Evolutionary conservation across 2,888 invertebrate species (phyloP).

Genomic region (Carterocephalus palaemon): DNA sequence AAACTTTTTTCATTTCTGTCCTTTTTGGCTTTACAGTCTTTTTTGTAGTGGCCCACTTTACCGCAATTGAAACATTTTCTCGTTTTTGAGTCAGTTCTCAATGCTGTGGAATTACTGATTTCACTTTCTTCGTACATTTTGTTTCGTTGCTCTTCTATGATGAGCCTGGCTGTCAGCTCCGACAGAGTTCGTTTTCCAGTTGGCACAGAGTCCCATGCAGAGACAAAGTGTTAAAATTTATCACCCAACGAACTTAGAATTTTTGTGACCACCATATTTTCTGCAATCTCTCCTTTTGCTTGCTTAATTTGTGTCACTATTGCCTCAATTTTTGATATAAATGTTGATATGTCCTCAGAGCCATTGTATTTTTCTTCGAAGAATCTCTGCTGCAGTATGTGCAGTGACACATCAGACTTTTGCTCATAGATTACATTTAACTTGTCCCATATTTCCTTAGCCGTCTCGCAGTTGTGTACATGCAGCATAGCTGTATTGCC

Average conservation of each 20-base stretch:
- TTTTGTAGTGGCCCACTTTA: constrained; percentile 21
- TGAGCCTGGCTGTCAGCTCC: constrained; percentile 7
- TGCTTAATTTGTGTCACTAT: neutral
- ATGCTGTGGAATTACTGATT: constrained; percentile 7
- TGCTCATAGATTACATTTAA: neutral
- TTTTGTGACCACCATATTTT: constrained; percentile 1
- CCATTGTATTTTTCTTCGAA: neutral
- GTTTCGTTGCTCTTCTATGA: constrained; percentile 19
- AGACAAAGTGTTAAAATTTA: constrained; percentile 32
- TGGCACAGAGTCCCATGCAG: constrained; percentile 13
- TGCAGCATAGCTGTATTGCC: neutral
- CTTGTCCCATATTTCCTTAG: too few species aligned
- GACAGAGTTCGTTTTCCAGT: neutral
- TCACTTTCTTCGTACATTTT: constrained; percentile 9
- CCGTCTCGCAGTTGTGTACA: neutral
- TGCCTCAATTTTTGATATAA: neutral
- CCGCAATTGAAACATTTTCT: constrained; percentile 24
- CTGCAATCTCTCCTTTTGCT: neutral
- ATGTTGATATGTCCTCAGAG: neutral
- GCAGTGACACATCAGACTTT: neutral
- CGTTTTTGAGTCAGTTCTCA: neutral
- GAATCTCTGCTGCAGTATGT: neutral
- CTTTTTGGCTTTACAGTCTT: constrained; percentile 10
- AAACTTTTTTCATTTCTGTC: too few species aligned
- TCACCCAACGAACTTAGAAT: constrained; percentile 5